Conservation (phyloP, 1,140 invertebrate species). For the Cotesia glomerata region DNA sequence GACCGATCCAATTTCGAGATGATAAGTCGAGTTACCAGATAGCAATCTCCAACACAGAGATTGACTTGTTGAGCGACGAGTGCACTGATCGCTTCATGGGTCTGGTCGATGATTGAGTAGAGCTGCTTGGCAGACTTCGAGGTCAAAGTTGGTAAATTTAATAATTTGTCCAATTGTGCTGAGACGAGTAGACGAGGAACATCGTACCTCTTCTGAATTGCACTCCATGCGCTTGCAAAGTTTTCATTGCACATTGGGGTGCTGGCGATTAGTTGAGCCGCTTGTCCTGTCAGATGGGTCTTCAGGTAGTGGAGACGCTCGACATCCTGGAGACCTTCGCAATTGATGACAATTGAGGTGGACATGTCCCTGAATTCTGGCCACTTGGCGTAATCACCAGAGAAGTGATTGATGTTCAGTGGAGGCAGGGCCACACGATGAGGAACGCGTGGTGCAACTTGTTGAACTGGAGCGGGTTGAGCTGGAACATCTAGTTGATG, state of each 20-base stretch:
- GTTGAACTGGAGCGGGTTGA: too few species aligned
- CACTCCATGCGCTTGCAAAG: background rate
- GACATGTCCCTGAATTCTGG: background rate
- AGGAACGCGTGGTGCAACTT: too few species aligned
- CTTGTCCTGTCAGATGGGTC: background rate
- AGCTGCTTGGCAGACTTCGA: background rate
- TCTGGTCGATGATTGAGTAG: background rate
- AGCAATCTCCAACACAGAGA: too few species aligned
- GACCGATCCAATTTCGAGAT: too few species aligned
- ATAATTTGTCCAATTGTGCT: background rate
- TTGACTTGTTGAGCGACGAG: background rate
- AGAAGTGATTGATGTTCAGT: slow-evolving; percentile 7
- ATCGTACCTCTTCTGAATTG: background rate
- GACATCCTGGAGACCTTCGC: background rate
- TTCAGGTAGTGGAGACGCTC: slow-evolving; percentile 6
- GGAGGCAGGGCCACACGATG: too few species aligned
- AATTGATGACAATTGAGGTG: background rate
- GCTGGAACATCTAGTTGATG: too few species aligned
- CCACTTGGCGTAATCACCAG: slow-evolving; percentile 21
- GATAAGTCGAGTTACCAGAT: too few species aligned
- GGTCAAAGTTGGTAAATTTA: background rate
- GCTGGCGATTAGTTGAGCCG: background rate
- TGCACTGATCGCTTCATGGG: background rate
- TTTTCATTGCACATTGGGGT: too few species aligned
- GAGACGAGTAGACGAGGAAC: background rate